Percentiles rank a stretch among this genome's conserved stretches.
Evolutionary conservation across 2,888 invertebrate genomes (phyloP).

Genomic region (Tolmerus cingulatus): DNA sequence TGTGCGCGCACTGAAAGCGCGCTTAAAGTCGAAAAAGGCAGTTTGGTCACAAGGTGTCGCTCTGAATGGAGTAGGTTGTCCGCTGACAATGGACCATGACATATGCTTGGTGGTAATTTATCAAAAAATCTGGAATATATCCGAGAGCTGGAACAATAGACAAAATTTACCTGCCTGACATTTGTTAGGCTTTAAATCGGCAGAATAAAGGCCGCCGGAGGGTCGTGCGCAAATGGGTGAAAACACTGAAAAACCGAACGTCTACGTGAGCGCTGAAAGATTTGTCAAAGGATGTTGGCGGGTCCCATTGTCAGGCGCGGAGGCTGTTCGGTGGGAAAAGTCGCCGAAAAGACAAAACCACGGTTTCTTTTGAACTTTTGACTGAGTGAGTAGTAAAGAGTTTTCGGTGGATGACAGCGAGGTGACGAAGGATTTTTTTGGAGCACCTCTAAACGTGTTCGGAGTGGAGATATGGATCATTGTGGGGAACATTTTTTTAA

Average conservation of each 20-base stretch:
- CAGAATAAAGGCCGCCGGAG: conserved; percentile 43
- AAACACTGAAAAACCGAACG: conserved; percentile 33
- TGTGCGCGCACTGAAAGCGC: conserved; percentile 42
- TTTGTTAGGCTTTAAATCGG: conserved; percentile 45
- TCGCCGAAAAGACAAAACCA: conserved; percentile 44
- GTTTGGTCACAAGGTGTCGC: conserved; percentile 37
- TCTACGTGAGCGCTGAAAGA: conserved; percentile 29
- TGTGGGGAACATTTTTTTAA: not conserved
- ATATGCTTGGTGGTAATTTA: conserved; percentile 47
- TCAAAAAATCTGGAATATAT: conserved; percentile 46
- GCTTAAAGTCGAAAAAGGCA: not conserved
- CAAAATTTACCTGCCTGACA: conserved; percentile 44
- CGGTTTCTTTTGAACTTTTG: conserved; percentile 47
- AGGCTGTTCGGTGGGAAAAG: conserved; percentile 8
- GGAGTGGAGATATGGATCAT: conserved; percentile 2
- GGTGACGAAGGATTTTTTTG: conserved; percentile 26
- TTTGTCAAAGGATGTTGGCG: conserved; percentile 47
- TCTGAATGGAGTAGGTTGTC: conserved; percentile 15
- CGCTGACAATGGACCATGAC: conserved; percentile 38
- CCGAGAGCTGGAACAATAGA: conserved; percentile 47
- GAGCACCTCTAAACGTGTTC: conserved; percentile 22
- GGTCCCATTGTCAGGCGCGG: conserved; percentile 21
- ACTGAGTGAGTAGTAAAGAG: conserved; percentile 12
- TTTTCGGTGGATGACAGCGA: conserved; percentile 8
- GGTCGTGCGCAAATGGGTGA: conserved; percentile 38